phyloP scores from a whole-genome alignment of 2,113 vertebrate species.

The Dasyurus viverrinus region DNA sequence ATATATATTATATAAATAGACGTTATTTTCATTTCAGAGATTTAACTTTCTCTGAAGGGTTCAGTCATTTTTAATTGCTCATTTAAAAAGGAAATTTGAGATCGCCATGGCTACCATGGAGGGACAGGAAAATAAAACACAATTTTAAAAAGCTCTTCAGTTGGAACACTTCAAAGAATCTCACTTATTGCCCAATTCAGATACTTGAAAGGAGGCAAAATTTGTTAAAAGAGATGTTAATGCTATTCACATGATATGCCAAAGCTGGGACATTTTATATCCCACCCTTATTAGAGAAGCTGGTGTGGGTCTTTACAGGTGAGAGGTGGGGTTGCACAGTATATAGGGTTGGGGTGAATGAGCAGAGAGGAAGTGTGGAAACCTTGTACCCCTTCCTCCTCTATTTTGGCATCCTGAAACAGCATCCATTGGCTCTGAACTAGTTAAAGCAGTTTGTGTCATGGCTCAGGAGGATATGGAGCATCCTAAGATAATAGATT shows the following conservation, averaged over 20 bases:
- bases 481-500: not conserved
- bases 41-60: slow-evolving; percentile 49
- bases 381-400: not conserved
- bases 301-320: not conserved
- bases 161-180: slow-evolving; percentile 59
- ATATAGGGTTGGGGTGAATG: not conserved
- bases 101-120: slow-evolving; percentile 78
- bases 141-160: slow-evolving; percentile 54
- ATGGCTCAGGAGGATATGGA: slow-evolving; percentile 46
- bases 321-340: not conserved
- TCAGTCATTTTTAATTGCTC: slow-evolving; percentile 67
- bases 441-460: slow-evolving; percentile 35
- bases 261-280: slow-evolving; percentile 41
- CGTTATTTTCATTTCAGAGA: slow-evolving; percentile 40
- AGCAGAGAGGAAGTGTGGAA: not conserved
- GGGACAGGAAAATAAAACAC: slow-evolving; percentile 66
- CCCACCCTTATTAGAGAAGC: not conserved
- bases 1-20: slow-evolving; percentile 6
- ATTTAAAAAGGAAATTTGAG: slow-evolving; percentile 49
- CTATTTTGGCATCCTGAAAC: not conserved
- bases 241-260: slow-evolving; percentile 62
- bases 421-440: not conserved
- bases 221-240: slow-evolving; percentile 68
- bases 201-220: slow-evolving; percentile 69
- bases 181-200: slow-evolving; percentile 71